These are phyloP conservation scores for Ecliptopera silaceata DNA, from an alignment of 2,888 invertebrate genomes.

Conservation along the genomic window DNA sequence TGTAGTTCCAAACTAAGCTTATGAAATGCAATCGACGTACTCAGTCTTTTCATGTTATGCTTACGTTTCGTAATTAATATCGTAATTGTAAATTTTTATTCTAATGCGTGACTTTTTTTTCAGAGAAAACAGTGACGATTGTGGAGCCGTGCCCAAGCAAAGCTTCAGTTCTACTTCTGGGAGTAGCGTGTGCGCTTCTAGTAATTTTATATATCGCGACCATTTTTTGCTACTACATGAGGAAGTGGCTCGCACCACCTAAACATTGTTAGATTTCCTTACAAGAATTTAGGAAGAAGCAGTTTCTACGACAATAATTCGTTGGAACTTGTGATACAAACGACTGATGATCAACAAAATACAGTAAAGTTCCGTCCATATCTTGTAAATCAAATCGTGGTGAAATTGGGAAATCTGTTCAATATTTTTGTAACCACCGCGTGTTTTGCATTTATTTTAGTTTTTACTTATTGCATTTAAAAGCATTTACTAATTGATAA, in stretches of 20 bases:
- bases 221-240: slow-evolving; percentile 96
- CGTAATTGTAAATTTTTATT: too few species aligned
- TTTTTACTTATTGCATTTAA: slow-evolving; percentile 75
- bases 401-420: slow-evolving; percentile 50
- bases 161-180: slow-evolving; percentile 94
- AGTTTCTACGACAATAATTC: slow-evolving; percentile 31
- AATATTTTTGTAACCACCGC: slow-evolving; percentile 72
- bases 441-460: slow-evolving; percentile 71
- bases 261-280: slow-evolving; percentile 85
- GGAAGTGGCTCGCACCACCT: slow-evolving; percentile 93
- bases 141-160: slow-evolving; percentile 96
- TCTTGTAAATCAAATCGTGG: slow-evolving; percentile 51
- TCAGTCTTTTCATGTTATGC: too few species aligned
- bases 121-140: slow-evolving; percentile 95
- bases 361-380: slow-evolving; percentile 55
- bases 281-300: slow-evolving; percentile 23
- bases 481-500: slow-evolving; percentile 64
- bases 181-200: slow-evolving; percentile 95
- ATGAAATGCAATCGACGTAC: too few species aligned
- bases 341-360: slow-evolving; percentile 65
- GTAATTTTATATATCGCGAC: slow-evolving; percentile 95
- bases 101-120: slow-evolving; percentile 46
- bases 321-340: slow-evolving; percentile 73
- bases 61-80: too few species aligned
- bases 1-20: too few species aligned